A percentile compares a stretch with the other conserved stretches of the same genome.
phyloP scores from a whole-genome alignment of 2,113 vertebrate species.

The Dicaeum eximium region DNA sequence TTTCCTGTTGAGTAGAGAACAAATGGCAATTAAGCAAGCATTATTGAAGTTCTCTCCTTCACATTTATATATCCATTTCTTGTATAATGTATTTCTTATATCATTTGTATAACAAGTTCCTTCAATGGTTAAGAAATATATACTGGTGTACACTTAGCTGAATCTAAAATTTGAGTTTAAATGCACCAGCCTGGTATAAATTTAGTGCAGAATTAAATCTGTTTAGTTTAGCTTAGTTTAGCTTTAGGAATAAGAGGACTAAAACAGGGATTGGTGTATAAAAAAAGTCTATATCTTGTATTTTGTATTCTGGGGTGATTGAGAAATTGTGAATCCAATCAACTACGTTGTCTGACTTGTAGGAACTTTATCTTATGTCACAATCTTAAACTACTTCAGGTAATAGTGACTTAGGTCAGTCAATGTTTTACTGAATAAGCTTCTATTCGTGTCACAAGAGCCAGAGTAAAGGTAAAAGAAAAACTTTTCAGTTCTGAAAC shows the following conservation, averaged over 20 bases:
- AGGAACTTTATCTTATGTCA: not conserved
- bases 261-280: not conserved
- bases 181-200: not conserved
- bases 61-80: not conserved
- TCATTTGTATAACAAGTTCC: not conserved
- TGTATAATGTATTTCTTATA: not conserved
- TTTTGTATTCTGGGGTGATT: not conserved
- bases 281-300: not conserved
- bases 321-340: not conserved
- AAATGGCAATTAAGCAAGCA: not conserved
- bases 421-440: not conserved
- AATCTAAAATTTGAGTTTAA: not conserved
- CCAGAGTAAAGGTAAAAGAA: not conserved
- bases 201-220: not conserved
- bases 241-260: not conserved
- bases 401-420: not conserved
- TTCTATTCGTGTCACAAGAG: not conserved
- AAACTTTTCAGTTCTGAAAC: not conserved
- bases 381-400: not conserved
- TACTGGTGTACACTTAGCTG: rapidly evolving
- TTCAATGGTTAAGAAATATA: not conserved
- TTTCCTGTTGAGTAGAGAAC: not conserved
- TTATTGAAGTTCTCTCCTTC: not conserved
- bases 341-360: not conserved
- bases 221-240: not conserved